Conservation (phyloP, 2,113 vertebrate species). For the Cathartes aura region DNA sequence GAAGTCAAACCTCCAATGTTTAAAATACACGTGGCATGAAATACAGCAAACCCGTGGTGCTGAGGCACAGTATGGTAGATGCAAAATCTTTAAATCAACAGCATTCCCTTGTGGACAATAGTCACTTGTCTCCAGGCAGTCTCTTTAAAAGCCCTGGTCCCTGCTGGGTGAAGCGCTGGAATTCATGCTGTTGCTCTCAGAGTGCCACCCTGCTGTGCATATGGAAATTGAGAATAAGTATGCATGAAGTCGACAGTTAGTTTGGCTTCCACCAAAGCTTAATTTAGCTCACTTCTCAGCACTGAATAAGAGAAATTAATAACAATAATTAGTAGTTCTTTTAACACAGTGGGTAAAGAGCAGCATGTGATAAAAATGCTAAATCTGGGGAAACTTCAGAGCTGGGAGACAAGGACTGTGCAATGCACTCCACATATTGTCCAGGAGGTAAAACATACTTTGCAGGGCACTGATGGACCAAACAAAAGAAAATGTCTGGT, state of each 20-base stretch:
- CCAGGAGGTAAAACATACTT: neutral
- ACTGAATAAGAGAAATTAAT: slow-evolving; percentile 26
- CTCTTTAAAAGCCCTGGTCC: neutral
- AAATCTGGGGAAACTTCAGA: neutral
- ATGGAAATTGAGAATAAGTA: slow-evolving; percentile 10
- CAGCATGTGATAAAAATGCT: neutral
- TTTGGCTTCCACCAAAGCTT: slow-evolving; percentile 18
- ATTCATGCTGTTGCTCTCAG: neutral
- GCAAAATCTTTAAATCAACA: neutral
- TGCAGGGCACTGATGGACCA: neutral
- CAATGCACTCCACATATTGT: neutral
- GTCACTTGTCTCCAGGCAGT: neutral
- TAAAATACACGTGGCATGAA: neutral
- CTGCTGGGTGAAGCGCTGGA: neutral
- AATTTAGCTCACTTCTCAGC: slow-evolving; percentile 19
- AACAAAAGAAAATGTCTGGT: slow-evolving; percentile 51
- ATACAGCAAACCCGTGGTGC: neutral
- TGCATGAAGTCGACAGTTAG: neutral
- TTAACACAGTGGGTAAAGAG: neutral
- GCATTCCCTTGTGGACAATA: neutral
- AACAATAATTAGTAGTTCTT: slow-evolving; percentile 22
- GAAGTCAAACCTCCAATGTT: neutral
- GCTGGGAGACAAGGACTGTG: neutral
- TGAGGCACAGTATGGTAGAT: neutral
- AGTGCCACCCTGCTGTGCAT: neutral